Base-by-base conservation (phyloP, 2,113 vertebrate genomes). In the Erythrocebus patas region DNA sequence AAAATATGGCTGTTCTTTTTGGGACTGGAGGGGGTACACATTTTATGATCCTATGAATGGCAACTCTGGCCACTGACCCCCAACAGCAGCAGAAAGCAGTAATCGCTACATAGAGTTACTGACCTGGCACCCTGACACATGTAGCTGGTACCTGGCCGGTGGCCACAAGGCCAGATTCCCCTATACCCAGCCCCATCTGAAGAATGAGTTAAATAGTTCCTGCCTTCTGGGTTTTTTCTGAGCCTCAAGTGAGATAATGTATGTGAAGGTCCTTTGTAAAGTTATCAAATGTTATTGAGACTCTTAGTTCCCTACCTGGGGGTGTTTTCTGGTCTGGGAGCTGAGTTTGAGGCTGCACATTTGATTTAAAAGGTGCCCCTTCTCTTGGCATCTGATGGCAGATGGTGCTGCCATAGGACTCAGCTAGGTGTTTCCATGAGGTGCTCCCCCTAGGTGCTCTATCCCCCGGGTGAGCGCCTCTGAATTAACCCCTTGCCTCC, bases 381-480 rank as follows among this genome's bases (percentile, higher is more conserved):
- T 61, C 1, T 20, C 32, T 68, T 3, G 3, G 25, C 25, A 8
- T 50, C 22, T 38, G 6, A 1, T 2, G 48, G 52, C n/a, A 30
- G 23, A 48, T 5, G 30, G 16, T 79, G 76, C 76, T 35, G 1
- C 25, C 61, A 10, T 6, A 4, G 25, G 48, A 16, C 48, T 35
- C 40, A 5, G 6, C 5, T 4, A 8, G 30, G 68, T 48, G 40
- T 40, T 50, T 72, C 40, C 1, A 0, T 5, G 13, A 10, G 18
- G 59, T 35, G 40, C 48, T 57, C 64, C 35, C 0, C 0, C 23
- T 5, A 2, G 16, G 43, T 43, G 52, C 8, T 81, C 59, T 43
- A 50, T 13, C 18, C 6, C 17, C 10, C 6, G 2, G 35, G 13
- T 3, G 23, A n/a, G 48, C 0, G 0, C 75, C 32, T 78, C 30